Evolutionary conservation across 30 jellyfish, hydroid and myxozoan genomes (phyloP), one percentile per base, ranked within the genome.

Genomic region (Cassiopea xamachana): DNA sequence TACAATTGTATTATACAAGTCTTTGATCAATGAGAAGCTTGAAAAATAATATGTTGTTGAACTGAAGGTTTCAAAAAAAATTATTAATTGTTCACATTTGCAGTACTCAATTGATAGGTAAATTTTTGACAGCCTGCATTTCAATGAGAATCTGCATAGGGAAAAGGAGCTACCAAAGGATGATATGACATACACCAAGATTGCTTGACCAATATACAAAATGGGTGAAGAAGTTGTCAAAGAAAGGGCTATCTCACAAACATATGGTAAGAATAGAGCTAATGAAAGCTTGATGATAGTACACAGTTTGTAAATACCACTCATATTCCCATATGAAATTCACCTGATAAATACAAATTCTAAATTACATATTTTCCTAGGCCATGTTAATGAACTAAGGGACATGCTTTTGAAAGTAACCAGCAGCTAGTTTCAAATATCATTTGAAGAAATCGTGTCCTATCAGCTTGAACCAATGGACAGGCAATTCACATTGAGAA

Each of bases 181-280:
- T 71, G 92, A 85, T 45, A 48, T 46, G 49, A 17, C 75, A 69
- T 72, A 84, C 16, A 18, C 61, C 58, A 47, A 73, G 18, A 83
- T 84, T 2, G 46, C 48, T 13, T 84, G 75, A 50, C 92, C 85
- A 84, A 84, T 70, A 73, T 84, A 60, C 76, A 84, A 84, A 43
- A 43, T 48, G 75, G 92, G 92, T 16, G 92, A 84, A 70, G 92
- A 84, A 72, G 84, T 71, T 12, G 92, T 84, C 19, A 74, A 73
- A 7, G 92, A 84, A 74, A 60, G 75, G 19, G 43, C 74, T 8
- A 3, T 62, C 19, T 27, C 74, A 8, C 74, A 13, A 62, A 62
- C 74, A 62, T 17, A 62, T 62, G 74, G 74, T 62, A 62, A 8
- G 10, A 51, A 51, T 62, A n/a, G n/a, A n/a, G n/a, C n/a, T n/a